Conservation (phyloP, 2,113 vertebrate species). For the Podiceps cristatus region DNA sequence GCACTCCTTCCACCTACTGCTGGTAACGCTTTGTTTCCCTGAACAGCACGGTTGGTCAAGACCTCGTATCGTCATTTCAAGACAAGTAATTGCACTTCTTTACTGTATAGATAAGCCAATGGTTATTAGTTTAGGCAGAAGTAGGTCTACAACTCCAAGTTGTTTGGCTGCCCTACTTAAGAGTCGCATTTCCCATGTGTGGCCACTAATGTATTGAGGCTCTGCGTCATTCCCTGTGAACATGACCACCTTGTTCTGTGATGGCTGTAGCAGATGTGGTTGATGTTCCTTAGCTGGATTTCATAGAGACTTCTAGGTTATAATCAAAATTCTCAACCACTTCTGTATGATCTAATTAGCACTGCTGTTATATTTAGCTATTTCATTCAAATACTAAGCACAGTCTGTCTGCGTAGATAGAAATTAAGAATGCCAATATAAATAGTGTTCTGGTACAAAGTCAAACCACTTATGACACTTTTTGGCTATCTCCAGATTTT, state of each 20-base stretch:
- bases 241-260: background rate
- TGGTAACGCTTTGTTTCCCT: rapidly evolving
- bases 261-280: background rate
- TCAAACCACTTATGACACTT: conserved; percentile 13
- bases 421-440: background rate
- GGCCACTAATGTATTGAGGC: rapidly evolving
- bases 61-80: background rate
- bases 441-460: background rate
- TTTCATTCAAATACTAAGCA: background rate
- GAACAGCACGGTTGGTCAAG: rapidly evolving
- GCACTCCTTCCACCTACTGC: background rate
- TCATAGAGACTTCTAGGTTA: background rate
- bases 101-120: rapidly evolving
- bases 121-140: background rate
- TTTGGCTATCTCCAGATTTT: conserved; percentile 33
- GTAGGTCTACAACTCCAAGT: background rate
- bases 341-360: background rate
- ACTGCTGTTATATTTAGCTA: background rate
- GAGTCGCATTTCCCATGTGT: rapidly evolving
- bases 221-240: background rate
- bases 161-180: rapidly evolving
- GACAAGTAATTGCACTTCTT: background rate
- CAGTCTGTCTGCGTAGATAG: background rate
- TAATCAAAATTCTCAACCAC: background rate
- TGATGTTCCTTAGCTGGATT: background rate